Evolutionary conservation across 53 echinoderm and acorn worm species (phyloP).

Genomic region (Arbacia lixula): DNA sequence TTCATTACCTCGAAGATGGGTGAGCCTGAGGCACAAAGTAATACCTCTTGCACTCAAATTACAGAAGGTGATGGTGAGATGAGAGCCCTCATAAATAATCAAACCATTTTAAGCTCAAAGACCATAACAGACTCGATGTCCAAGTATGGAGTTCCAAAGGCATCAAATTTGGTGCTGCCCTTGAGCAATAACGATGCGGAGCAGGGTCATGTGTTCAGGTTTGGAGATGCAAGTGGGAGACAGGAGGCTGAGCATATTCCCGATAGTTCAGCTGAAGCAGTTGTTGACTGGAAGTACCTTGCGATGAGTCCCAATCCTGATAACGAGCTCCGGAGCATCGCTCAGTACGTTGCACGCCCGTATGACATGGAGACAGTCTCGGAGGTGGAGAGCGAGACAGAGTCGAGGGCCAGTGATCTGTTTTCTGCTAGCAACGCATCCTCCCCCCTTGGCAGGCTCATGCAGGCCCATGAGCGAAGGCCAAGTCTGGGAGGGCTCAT

Average conservation of each 20-base stretch:
- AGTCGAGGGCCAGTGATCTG: constrained; percentile 46
- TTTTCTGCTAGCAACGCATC: constrained; percentile 30
- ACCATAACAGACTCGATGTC: too few relatives aligned
- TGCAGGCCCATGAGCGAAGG: constrained; percentile 39
- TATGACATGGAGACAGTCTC: constrained; percentile 29
- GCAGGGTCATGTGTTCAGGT: not conserved
- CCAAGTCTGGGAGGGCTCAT: constrained; percentile 80
- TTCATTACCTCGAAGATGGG: too few relatives aligned
- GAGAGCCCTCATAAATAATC: too few relatives aligned
- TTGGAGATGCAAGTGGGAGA: not conserved
- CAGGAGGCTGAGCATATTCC: not conserved
- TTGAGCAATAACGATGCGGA: not conserved
- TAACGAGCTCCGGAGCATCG: constrained; percentile 12
- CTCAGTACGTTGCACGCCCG: constrained; percentile 23
- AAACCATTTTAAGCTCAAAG: too few relatives aligned
- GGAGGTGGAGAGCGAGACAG: constrained; percentile 43
- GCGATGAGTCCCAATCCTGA: constrained; percentile 46
- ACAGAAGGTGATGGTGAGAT: too few relatives aligned
- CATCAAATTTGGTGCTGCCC: not conserved
- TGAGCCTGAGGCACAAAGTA: too few relatives aligned
- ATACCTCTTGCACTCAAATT: too few relatives aligned
- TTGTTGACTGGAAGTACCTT: constrained; percentile 54
- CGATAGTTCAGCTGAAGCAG: constrained; percentile 8
- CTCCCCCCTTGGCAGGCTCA: constrained; percentile 20
- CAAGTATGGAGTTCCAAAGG: too few relatives aligned